These are phyloP conservation scores for Drosophila melanica DNA, from an alignment of 1,140 invertebrate genomes.

Conservation along the genomic window DNA sequence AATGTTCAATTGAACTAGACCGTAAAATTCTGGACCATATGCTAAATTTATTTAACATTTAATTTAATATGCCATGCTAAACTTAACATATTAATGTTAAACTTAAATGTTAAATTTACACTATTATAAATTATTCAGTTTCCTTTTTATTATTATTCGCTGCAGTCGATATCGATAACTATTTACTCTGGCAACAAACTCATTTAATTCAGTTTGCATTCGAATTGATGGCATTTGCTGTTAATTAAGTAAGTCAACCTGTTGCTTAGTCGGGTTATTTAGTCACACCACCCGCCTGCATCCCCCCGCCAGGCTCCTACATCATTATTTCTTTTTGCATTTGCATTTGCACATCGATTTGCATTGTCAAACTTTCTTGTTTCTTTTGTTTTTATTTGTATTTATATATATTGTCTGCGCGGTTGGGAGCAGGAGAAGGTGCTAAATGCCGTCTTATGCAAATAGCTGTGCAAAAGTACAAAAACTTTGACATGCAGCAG, in stretches of 20 bases:
- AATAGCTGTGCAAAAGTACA: conserved; percentile 54
- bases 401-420: neutral
- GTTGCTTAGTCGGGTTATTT: conserved; percentile 2
- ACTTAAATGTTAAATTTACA: too few species aligned
- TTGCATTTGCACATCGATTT: conserved; percentile 26
- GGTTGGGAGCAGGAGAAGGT: conserved; percentile 2
- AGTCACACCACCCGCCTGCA: neutral
- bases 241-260: conserved; percentile 26
- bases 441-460: conserved; percentile 33
- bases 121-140: neutral
- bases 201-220: neutral
- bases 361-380: conserved; percentile 24
- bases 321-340: too few species aligned
- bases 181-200: neutral
- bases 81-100: too few species aligned
- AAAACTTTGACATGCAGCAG: conserved; percentile 50
- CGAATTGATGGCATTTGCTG: neutral
- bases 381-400: neutral
- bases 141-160: neutral
- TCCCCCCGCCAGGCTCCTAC: neutral
- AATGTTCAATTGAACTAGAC: too few species aligned
- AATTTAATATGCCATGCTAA: too few species aligned
- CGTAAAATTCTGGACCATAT: too few species aligned
- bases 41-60: too few species aligned
- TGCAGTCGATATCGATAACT: conserved; percentile 8